These are phyloP conservation scores for Phylloscopus trochilus DNA, from an alignment of 2,113 vertebrate genomes.

Conservation along the genomic window DNA sequence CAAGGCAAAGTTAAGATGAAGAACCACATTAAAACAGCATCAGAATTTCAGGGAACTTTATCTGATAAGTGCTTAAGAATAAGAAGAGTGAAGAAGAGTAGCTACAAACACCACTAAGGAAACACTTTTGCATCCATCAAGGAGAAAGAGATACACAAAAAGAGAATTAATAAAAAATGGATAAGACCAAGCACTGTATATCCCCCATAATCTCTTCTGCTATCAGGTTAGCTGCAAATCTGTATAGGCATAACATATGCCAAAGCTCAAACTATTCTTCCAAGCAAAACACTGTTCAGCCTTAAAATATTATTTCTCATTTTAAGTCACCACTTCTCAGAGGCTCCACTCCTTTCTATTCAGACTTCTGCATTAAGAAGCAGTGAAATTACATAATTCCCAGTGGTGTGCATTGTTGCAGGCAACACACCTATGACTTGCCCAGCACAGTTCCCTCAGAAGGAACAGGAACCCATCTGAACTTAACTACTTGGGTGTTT, in stretches of 20 bases:
- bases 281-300: neutral
- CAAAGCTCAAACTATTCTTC: neutral
- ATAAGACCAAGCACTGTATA: neutral
- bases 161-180: neutral
- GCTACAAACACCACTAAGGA: neutral
- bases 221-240: neutral
- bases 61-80: neutral
- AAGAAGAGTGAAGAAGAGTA: neutral
- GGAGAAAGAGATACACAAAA: neutral
- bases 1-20: slow-evolving; percentile 39
- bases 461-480: neutral
- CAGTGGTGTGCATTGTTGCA: neutral
- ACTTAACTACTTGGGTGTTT: neutral
- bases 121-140: neutral
- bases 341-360: neutral
- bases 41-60: slow-evolving; percentile 18
- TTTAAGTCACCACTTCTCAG: neutral
- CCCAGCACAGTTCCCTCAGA: neutral
- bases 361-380: neutral
- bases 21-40: slow-evolving; percentile 30
- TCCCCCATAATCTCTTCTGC: neutral
- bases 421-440: neutral
- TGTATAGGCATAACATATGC: neutral
- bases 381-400: neutral
- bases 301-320: neutral